phyloP scores from a whole-genome alignment of 2,888 invertebrate species.

The Dryocosmus kuriphilus region DNA sequence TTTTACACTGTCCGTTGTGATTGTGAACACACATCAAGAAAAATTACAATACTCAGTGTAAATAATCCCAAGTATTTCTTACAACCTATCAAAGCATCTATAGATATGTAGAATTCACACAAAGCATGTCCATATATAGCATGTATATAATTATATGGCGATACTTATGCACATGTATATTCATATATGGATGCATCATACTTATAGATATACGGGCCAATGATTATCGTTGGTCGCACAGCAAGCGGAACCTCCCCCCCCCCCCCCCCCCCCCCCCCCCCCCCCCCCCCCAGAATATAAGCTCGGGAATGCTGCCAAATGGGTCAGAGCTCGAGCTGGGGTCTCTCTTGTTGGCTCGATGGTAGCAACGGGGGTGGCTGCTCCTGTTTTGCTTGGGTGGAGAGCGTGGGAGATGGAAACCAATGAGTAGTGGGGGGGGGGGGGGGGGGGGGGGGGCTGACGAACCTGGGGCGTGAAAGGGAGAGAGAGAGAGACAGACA shows the following conservation, averaged over 20 bases:
- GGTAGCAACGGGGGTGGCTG: slow-evolving; percentile 49
- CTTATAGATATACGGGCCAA: slow-evolving; percentile 45
- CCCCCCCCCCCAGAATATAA: too few relatives aligned
- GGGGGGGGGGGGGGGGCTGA: slow-evolving; percentile 41
- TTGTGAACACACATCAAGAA: too few relatives aligned
- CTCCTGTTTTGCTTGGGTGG: slow-evolving; percentile 52
- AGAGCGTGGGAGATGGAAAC: slow-evolving; percentile 36
- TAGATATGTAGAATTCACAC: too few relatives aligned
- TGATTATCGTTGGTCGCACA: slow-evolving; percentile 62
- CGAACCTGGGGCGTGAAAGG: slow-evolving; percentile 45
- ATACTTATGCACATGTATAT: neutral
- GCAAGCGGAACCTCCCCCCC: slow-evolving; percentile 62
- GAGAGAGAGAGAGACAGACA: slow-evolving; percentile 51
- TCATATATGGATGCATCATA: slow-evolving; percentile 28
- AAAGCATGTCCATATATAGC: too few relatives aligned
- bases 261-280: too few relatives aligned
- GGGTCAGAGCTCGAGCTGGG: slow-evolving; percentile 71
- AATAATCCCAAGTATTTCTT: too few relatives aligned
- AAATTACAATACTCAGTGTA: too few relatives aligned
- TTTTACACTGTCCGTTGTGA: too few relatives aligned
- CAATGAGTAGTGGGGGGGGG: slow-evolving; percentile 12
- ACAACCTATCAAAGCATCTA: too few relatives aligned
- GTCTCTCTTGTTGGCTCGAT: slow-evolving; percentile 46
- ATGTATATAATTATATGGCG: neutral
- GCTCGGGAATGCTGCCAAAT: slow-evolving; percentile 74